These are phyloP conservation scores for Nomia melanderi DNA, from an alignment of 1,140 invertebrate species.

Conservation along the genomic window DNA sequence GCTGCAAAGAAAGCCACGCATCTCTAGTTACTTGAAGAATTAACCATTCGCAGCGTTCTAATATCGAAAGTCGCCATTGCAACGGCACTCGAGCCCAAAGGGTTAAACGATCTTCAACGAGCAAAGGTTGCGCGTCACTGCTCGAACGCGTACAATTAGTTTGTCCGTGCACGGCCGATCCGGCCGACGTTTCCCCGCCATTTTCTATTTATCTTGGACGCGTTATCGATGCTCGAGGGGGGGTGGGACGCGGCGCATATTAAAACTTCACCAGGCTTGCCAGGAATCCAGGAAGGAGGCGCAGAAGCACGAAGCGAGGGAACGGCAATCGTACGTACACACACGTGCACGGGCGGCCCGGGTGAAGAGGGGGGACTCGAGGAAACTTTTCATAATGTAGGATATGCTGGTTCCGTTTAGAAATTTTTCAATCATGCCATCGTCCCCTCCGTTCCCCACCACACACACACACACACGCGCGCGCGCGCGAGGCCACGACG, in stretches of 20 bases:
- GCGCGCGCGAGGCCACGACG: too few species aligned
- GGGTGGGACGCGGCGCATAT: slow-evolving; percentile 30
- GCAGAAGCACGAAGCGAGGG: background rate
- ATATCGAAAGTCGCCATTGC: too few species aligned
- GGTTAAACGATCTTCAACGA: too few species aligned
- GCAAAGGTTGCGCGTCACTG: too few species aligned
- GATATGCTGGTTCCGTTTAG: slow-evolving; percentile 42
- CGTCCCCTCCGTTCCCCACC: too few species aligned
- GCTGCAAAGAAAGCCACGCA: too few species aligned
- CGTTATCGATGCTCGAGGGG: slow-evolving; percentile 34
- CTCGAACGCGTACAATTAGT: slow-evolving; percentile 58
- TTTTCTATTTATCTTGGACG: slow-evolving; percentile 47
- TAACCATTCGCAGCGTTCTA: too few species aligned
- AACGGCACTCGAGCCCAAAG: too few species aligned
- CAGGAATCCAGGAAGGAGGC: slow-evolving; percentile 48
- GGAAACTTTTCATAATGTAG: slow-evolving; percentile 49
- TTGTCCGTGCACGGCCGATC: slow-evolving; percentile 16
- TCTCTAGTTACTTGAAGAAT: too few species aligned
- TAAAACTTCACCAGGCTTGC: slow-evolving; percentile 48
- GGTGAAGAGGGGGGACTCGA: background rate
- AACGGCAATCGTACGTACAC: slow-evolving; percentile 10
- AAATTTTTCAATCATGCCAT: slow-evolving; percentile 47
- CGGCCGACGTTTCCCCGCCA: background rate
- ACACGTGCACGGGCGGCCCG: background rate
- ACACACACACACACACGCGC: too few species aligned